Evolutionary conservation across 2,113 vertebrate species (phyloP), one percentile per base, ranked within the genome.

Genomic region (Lepisosteus oculatus): DNA sequence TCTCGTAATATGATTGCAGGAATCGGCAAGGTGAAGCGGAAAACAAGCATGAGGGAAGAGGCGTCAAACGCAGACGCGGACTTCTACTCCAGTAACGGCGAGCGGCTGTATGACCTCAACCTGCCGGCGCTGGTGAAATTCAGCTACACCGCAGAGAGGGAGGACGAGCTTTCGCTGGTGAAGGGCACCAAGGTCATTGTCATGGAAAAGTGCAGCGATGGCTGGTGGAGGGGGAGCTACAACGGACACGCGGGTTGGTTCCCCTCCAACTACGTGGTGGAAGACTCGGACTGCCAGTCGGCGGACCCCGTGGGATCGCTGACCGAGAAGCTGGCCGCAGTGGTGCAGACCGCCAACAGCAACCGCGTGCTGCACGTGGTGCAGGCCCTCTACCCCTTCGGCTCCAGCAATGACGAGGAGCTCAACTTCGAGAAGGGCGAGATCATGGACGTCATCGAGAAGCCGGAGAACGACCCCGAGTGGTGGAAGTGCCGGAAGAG

Each of bases 161-260:
- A 96, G 67, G 95, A 96, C 72, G 95, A 96, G 83, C 86, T 96
- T 51, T 93, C 94, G 0, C 84, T 96, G 83, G 93, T 94, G 68
- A 96, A 96, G 77, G 94, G 94, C 74, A 95, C 93, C 0, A 93
- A 93, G 65, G 95, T 96, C 76, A 91, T 94, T 68, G 95, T 96
- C 83, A 95, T 95, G 95, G 95, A 96, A 82, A 96, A 95, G 80
- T 96, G 95, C 88, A 96, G 94, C 43, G 95, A 96, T 71, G 95
- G 95, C 69, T 96, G 95, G 95, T 96, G 95, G 95, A 88, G 95
- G 3, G 95, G 95, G 61, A 93, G 92, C 88, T 95, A 94, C 84
- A 91, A 71, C 15, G 94, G 94, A 67, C 91, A 87, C 8, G 90
- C 93, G 9, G 95, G 95, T 75, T 96, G 95, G 95, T 96, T 96